phyloP scores from a whole-genome alignment of 2,113 vertebrate species.

The Halichoerus grypus region DNA sequence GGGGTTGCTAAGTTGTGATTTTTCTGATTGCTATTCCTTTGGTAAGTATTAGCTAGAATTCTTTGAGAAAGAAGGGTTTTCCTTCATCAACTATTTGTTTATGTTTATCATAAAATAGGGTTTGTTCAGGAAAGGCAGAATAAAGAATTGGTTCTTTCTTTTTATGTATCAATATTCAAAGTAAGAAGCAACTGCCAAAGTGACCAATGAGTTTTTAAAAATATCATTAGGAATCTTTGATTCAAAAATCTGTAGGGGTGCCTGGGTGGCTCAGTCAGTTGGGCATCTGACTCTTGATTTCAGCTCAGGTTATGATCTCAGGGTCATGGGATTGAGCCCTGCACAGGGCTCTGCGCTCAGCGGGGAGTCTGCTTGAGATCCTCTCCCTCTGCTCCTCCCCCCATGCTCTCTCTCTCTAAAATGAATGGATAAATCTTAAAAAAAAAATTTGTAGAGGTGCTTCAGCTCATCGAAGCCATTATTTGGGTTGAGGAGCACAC shows the following conservation, averaged over 20 bases:
- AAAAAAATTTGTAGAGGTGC: background rate
- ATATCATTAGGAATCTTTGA: background rate
- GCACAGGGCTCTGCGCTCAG: background rate
- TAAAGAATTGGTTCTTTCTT: background rate
- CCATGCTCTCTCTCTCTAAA: background rate
- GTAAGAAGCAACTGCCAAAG: background rate
- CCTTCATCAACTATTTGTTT: background rate
- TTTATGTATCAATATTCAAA: background rate
- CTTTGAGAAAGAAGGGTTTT: background rate
- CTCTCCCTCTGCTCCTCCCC: background rate
- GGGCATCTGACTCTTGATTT: background rate
- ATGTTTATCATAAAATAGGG: background rate
- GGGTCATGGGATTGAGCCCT: background rate
- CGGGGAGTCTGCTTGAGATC: background rate
- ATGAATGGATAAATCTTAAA: background rate
- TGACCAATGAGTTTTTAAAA: background rate
- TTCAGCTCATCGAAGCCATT: background rate
- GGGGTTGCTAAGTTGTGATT: background rate
- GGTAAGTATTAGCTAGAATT: background rate
- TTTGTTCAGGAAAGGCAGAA: conserved; percentile 14
- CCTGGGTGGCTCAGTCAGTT: background rate
- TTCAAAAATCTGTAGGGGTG: background rate
- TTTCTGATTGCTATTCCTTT: background rate
- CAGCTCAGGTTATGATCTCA: background rate
- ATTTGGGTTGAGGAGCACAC: background rate